Evolutionary conservation across 2,797 vertebrate genomes (phyloP).

Genomic region (Morus bassanus): DNA sequence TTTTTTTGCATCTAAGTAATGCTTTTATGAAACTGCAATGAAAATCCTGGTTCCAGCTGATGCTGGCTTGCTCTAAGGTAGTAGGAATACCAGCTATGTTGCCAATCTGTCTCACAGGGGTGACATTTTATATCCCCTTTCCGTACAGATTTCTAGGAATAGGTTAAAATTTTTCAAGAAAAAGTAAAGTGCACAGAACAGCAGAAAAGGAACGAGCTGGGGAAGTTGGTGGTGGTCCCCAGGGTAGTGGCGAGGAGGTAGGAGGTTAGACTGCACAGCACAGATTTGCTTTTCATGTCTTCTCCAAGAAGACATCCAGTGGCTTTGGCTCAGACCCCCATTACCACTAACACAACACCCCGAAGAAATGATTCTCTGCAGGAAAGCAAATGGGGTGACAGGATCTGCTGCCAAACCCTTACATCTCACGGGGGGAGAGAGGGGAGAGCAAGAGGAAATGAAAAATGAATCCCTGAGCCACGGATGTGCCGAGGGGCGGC

Average conservation of each 20-base stretch:
- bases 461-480: slow-evolving; percentile 36
- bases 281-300: background rate
- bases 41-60: background rate
- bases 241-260: background rate
- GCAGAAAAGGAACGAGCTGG: background rate
- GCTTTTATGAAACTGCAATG: background rate
- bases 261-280: background rate
- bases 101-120: background rate
- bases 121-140: background rate
- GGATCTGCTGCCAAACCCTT: slow-evolving; percentile 7
- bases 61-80: background rate
- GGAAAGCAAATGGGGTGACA: background rate
- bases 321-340: background rate
- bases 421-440: background rate
- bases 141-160: background rate
- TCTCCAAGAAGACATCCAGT: background rate
- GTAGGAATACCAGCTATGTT: background rate
- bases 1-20: background rate
- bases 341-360: background rate
- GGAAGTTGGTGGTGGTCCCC: background rate
- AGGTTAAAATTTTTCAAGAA: background rate
- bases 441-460: slow-evolving; percentile 51
- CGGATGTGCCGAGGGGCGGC: background rate
- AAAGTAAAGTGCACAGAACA: background rate
- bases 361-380: background rate